phyloP scores from a whole-genome alignment of 2,797 vertebrate genomes.

The Sebastes minor region DNA sequence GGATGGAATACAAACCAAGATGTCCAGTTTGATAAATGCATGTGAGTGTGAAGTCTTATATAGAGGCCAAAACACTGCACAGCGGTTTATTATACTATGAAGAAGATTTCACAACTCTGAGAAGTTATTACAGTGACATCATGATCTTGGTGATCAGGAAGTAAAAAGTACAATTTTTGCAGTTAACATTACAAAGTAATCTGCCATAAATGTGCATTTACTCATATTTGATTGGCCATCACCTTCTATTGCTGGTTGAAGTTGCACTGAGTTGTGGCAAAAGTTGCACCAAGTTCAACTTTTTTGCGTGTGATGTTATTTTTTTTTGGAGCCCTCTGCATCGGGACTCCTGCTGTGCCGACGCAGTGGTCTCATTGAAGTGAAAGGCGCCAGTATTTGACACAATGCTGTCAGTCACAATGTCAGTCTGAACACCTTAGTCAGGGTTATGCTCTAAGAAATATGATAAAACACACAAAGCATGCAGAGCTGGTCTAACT shows the following conservation, averaged over 20 bases:
- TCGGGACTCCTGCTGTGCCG: neutral
- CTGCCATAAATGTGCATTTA: neutral
- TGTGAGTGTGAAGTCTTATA: neutral
- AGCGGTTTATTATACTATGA: neutral
- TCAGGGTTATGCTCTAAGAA: neutral
- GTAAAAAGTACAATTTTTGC: neutral
- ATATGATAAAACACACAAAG: neutral
- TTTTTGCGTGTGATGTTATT: neutral
- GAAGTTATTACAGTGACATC: neutral
- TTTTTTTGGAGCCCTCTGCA: neutral
- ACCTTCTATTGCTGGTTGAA: neutral
- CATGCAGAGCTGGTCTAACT: neutral
- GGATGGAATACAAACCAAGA: neutral
- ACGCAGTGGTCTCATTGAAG: neutral
- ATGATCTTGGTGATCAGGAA: neutral
- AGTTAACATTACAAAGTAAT: neutral
- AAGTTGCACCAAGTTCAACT: neutral
- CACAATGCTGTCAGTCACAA: neutral
- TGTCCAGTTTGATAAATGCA: neutral
- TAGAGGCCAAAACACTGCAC: neutral
- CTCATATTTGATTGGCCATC: no score
- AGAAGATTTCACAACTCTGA: neutral
- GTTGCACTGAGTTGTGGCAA: neutral
- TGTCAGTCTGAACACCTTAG: neutral
- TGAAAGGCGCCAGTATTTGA: neutral